These are phyloP conservation scores for Tympanuchus pallidicinctus DNA, from an alignment of 2,113 vertebrate genomes.

Conservation along the genomic window DNA sequence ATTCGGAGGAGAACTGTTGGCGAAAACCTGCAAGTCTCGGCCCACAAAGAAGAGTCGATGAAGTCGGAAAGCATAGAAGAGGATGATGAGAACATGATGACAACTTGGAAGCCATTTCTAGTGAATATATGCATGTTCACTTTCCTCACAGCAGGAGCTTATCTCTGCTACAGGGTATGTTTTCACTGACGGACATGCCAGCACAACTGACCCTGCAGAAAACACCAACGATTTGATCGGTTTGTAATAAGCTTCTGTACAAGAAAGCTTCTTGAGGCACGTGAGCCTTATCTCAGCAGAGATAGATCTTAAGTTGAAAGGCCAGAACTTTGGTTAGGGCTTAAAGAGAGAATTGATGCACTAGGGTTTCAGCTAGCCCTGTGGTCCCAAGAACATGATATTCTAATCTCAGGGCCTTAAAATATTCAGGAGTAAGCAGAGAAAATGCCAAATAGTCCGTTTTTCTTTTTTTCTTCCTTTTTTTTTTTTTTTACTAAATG, in stretches of 20 bases:
- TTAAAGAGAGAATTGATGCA: slow-evolving; percentile 71
- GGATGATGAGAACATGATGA: slow-evolving; percentile 63
- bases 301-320: slow-evolving; percentile 51
- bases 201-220: neutral
- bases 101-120: slow-evolving; percentile 87
- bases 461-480: slow-evolving; percentile 35
- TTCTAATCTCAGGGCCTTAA: slow-evolving; percentile 94
- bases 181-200: slow-evolving; percentile 83
- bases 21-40: neutral
- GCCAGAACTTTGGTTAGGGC: slow-evolving; percentile 78
- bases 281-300: slow-evolving; percentile 67
- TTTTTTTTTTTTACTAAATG: slow-evolving; percentile 66
- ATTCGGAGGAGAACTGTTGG: slow-evolving; percentile 74
- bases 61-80: slow-evolving; percentile 37
- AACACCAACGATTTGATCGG: slow-evolving; percentile 44
- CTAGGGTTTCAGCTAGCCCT: slow-evolving; percentile 81
- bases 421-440: slow-evolving; percentile 90
- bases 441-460: slow-evolving; percentile 84
- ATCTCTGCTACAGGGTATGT: slow-evolving; percentile 91
- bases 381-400: slow-evolving; percentile 81
- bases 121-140: slow-evolving; percentile 91
- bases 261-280: neutral
- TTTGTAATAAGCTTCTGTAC: slow-evolving; percentile 29
- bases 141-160: slow-evolving; percentile 87
- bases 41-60: slow-evolving; percentile 60